Evolutionary conservation across 2,797 vertebrate species (phyloP).

Genomic region (Spatula versicolor): DNA sequence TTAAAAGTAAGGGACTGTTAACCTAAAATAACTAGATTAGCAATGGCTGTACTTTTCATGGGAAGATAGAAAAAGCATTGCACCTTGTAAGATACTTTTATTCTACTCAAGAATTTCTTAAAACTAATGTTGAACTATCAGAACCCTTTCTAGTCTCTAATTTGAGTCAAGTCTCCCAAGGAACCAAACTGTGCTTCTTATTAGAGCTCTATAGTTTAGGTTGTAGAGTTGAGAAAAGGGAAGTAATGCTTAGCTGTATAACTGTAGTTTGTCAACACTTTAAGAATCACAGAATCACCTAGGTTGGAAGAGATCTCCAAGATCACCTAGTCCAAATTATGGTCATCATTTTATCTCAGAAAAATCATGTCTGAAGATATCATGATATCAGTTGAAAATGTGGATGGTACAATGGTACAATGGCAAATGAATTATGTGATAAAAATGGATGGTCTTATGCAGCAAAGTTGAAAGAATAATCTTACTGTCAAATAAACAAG

Average conservation of each 20-base stretch:
- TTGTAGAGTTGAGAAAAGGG: neutral
- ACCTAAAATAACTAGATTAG: neutral
- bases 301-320: too few relatives aligned
- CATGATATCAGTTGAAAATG: neutral
- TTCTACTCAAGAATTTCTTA: neutral
- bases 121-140: neutral
- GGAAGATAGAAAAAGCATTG: neutral
- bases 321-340: neutral
- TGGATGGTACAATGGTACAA: neutral
- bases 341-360: neutral
- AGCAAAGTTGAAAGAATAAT: neutral
- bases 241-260: neutral
- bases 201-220: neutral
- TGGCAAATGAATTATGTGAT: neutral
- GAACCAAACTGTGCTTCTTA: rapidly evolving
- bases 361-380: neutral
- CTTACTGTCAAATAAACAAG: neutral
- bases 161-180: neutral
- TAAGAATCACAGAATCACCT: neutral
- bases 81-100: neutral
- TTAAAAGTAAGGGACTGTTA: neutral
- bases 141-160: neutral
- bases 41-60: rapidly evolving
- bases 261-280: neutral
- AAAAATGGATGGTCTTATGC: neutral